These are phyloP conservation scores for Indicator maculatus DNA, from an alignment of 2,113 vertebrate genomes.

Conservation along the genomic window DNA sequence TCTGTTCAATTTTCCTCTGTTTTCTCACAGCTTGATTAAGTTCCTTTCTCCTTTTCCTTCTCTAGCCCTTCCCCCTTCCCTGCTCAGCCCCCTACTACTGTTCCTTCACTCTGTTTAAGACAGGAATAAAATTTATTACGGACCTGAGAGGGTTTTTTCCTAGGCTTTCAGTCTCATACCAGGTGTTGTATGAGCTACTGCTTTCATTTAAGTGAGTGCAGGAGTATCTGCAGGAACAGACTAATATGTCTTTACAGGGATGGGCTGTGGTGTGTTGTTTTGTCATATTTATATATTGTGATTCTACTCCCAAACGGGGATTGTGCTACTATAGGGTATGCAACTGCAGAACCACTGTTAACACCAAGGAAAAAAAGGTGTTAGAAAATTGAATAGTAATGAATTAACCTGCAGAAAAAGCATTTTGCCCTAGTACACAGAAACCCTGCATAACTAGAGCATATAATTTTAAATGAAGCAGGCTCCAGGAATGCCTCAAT, in stretches of 20 bases:
- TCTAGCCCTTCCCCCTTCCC: background rate
- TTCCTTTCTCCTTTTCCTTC: background rate
- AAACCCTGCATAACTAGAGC: slow-evolving; percentile 70
- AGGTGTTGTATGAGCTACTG: slow-evolving; percentile 37
- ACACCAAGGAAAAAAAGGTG: slow-evolving; percentile 31
- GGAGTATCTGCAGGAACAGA: slow-evolving; percentile 22
- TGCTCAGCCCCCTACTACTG: background rate
- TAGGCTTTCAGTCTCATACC: slow-evolving; percentile 34
- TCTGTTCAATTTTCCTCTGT: background rate
- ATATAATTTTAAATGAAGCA: slow-evolving; percentile 73
- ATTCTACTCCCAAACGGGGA: slow-evolving; percentile 26
- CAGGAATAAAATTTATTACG: slow-evolving; percentile 4
- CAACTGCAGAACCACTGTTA: slow-evolving; percentile 46
- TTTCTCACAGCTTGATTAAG: background rate
- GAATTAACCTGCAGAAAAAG: slow-evolving; percentile 72
- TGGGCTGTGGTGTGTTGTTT: slow-evolving; percentile 37
- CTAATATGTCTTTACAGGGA: background rate
- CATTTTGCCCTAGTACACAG: slow-evolving; percentile 69
- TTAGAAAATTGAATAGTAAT: slow-evolving; percentile 70
- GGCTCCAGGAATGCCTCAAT: slow-evolving; percentile 61
- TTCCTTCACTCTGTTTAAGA: background rate
- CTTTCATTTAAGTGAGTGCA: slow-evolving; percentile 42
- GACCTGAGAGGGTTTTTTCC: background rate
- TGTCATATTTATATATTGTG: slow-evolving; percentile 52
- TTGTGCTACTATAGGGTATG: slow-evolving; percentile 17